These are phyloP conservation scores for Ptychadena robeensis DNA, from an alignment of 2,797 vertebrate species.

Conservation along the genomic window DNA sequence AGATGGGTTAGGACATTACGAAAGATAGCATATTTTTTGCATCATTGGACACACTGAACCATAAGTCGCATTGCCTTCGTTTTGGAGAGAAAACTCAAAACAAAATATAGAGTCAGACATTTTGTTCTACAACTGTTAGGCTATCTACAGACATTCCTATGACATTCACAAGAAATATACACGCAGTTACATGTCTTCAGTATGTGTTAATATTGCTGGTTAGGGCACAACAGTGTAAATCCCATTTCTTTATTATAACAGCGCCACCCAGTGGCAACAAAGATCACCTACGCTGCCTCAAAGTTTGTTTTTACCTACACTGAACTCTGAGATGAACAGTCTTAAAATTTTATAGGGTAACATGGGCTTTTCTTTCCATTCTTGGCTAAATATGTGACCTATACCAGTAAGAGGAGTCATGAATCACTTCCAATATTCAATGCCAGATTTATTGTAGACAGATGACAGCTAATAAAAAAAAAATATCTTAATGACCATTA, in stretches of 20 bases:
- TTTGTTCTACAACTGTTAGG: too few relatives aligned
- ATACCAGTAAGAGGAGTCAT: constrained; percentile 13
- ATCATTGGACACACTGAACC: too few relatives aligned
- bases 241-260: background rate
- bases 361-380: constrained; percentile 8
- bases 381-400: constrained; percentile 1
- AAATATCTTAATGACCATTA: constrained; percentile 17
- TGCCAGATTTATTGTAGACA: constrained; percentile 30
- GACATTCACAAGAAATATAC: too few relatives aligned
- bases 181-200: too few relatives aligned
- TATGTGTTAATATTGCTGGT: background rate
- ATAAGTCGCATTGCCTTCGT: too few relatives aligned
- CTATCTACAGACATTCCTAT: too few relatives aligned
- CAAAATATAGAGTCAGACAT: too few relatives aligned
- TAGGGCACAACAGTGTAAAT: background rate
- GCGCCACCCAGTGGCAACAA: background rate
- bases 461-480: constrained; percentile 49
- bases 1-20: too few relatives aligned
- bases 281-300: background rate
- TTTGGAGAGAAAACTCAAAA: too few relatives aligned
- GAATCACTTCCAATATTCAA: constrained; percentile 34
- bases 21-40: too few relatives aligned
- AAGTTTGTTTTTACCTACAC: background rate
- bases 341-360: constrained; percentile 1
- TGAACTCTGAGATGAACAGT: background rate